These are phyloP conservation scores for Rhincodon typus DNA, from an alignment of 2,797 vertebrate genomes.

Conservation along the genomic window DNA sequence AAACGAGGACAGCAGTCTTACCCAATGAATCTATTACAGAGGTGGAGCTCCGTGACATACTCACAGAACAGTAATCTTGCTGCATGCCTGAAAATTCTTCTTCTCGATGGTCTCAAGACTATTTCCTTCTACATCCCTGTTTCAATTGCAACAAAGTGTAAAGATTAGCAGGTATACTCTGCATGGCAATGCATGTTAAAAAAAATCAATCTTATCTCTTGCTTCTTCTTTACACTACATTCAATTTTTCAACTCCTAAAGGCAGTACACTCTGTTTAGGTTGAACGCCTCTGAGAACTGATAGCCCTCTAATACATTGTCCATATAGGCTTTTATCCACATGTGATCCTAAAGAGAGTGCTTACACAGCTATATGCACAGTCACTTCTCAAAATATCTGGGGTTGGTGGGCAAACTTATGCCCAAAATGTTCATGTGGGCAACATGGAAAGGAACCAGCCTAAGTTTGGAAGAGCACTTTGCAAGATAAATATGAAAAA, in stretches of 20 bases:
- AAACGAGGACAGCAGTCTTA: background rate
- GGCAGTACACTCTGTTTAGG: background rate
- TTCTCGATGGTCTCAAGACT: background rate
- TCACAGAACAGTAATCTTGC: background rate
- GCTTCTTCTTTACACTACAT: background rate
- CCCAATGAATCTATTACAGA: background rate
- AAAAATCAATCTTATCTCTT: background rate
- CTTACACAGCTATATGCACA: background rate
- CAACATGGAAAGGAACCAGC: too few species aligned
- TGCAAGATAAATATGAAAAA: too few species aligned
- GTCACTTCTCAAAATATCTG: too few species aligned
- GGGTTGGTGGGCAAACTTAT: too few species aligned
- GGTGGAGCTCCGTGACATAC: background rate
- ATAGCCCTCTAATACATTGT: background rate
- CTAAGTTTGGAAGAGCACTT: too few species aligned
- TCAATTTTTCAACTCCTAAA: background rate
- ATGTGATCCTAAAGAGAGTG: background rate
- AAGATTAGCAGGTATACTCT: background rate
- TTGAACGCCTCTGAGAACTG: background rate
- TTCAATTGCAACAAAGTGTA: conserved; percentile 1
- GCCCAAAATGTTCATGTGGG: too few species aligned
- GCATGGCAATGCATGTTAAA: background rate
- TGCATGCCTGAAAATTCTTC: background rate
- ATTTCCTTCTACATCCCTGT: conserved; percentile 22
- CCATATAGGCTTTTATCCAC: background rate